Base-by-base conservation (phyloP, 2,113 vertebrate species). In the Python bivittatus region DNA sequence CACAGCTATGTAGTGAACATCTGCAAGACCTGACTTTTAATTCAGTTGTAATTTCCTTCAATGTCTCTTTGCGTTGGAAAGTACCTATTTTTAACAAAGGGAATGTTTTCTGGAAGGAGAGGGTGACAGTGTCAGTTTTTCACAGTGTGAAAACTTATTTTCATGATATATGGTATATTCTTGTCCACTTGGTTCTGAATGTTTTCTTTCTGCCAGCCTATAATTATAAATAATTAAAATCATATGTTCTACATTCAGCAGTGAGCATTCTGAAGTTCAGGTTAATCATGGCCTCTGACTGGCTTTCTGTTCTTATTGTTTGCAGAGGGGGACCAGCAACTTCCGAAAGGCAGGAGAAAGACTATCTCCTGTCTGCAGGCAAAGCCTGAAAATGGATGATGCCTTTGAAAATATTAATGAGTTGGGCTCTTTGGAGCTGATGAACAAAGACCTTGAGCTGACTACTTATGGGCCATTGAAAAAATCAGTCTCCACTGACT, bases 391-490 rank as follows among this genome's bases (percentile, higher is more conserved):
- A 91, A 96, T 98, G 0, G 98, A 98, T 0, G 99, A 99, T 94
- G 98, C 98, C 93, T 98, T 98, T 0, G 99, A 99, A 64, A 98
- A 97, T 93, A 98, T 99, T 91, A 98, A 98, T 23, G 99, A 99
- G 94, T 98, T 99, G 95, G 99, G 99, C 15, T 98, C 98, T 84
- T 97, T 99, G 97, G 99, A 99, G 98, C 96, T 99, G 97, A 99
- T 99, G 98, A 97, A 97, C 96, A 97, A 97, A n/a, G 99, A 99
- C 91, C 95, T 99, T 96, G 98, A 99, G 94, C 96, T 98, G 44
- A 97, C 97, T 1, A 94, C 96, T 53, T 98, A 97, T 0, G 98
- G 98, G 25, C 97, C 98, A 52, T 93, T 99, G 92, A 98, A 97
- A 93, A 98, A 98, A 38, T 99, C 99, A 54, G 92, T 99, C 92